These are phyloP conservation scores for Imbricaverruca yamaguchii DNA, from an alignment of 2,888 invertebrate genomes.

Conservation along the genomic window DNA sequence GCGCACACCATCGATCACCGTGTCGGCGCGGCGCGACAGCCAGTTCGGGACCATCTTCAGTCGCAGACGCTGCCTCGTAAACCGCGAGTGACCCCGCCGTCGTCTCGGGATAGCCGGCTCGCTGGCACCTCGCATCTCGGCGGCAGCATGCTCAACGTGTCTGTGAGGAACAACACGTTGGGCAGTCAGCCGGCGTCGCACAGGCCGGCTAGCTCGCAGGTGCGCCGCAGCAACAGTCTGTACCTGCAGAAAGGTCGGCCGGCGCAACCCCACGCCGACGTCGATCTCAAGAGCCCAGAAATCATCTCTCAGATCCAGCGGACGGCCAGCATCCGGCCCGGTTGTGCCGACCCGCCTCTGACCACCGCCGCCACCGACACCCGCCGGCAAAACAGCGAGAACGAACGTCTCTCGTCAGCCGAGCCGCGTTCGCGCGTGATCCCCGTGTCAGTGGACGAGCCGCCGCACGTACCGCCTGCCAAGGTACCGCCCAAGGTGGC, in stretches of 20 bases:
- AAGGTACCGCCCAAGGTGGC: not conserved
- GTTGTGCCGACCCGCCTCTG: not conserved
- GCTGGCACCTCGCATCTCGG: slow-evolving; percentile 19
- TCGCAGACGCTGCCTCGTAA: not conserved
- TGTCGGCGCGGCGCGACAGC: not conserved
- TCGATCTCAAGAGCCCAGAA: slow-evolving; percentile 22
- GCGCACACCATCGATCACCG: slow-evolving; percentile 21
- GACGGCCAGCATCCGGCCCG: not conserved
- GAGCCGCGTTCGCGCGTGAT: not conserved
- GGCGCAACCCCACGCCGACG: not conserved
- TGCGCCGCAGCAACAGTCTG: slow-evolving; percentile 2
- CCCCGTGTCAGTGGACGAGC: not conserved
- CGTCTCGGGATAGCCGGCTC: not conserved
- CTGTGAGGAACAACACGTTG: not conserved
- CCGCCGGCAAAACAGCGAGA: slow-evolving; percentile 14
- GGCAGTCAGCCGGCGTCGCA: not conserved
- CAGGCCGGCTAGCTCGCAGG: not conserved
- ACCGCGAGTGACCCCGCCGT: not conserved
- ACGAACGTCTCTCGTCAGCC: not conserved
- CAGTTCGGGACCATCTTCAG: not conserved
- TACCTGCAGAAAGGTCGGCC: not conserved
- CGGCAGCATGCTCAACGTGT: slow-evolving; percentile 32
- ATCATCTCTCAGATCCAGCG: slow-evolving; percentile 9
- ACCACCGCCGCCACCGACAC: slow-evolving; percentile 3
- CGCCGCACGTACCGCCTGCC: not conserved